Evolutionary conservation across 2,113 vertebrate genomes (phyloP), one percentile per base, ranked within the genome.

Genomic region (Pheucticus melanocephalus): DNA sequence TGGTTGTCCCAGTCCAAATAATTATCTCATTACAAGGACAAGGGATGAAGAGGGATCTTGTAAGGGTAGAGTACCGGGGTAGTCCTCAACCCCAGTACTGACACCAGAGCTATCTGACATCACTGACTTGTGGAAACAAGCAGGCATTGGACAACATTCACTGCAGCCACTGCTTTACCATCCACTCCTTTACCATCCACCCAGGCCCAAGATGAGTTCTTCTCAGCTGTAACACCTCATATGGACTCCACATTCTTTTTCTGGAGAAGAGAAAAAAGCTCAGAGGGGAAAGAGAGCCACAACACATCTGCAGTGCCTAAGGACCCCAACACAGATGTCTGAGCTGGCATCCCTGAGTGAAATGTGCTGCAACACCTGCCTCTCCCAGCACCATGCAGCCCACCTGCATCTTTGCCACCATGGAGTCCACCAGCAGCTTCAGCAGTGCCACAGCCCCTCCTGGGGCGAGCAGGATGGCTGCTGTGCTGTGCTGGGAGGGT

Each of bases 401-500:
- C 91, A 72, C 68, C 68, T 22, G 21, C 64, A 48, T 44, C 51
- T 71, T 71, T 12, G 11, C 39, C 37, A 17, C 42, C 25, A 5
- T 0, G 24, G 53, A 81, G 53, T 4, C 35, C 73, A 61, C 14
- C 64, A 69, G 65, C 54, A 70, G 61, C 44, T 75, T 50, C 75
- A 60, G 71, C 53, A 37, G 39, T 2, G 30, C 27, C 4, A 2
- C 63, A 60, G 83, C 35, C 44, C 35, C 19, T 40, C 30, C 80
- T 51, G 37, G 18, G 50, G 35, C 0, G 0, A 56, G 71, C 33
- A 5, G 60, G 27, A 33, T 0, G 0, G 44, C 40, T 69, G 57
- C 61, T 71, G 65, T 12, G 0, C 61, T 68, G 15, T 42, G 0
- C 59, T 61, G 35, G 8, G 17, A 11, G 15, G 8, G 5, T 16